A percentile compares a stretch with the other conserved stretches of the same genome.
Evolutionary conservation across 2,113 vertebrate genomes (phyloP).

Genomic region (Leucosticte australis): DNA sequence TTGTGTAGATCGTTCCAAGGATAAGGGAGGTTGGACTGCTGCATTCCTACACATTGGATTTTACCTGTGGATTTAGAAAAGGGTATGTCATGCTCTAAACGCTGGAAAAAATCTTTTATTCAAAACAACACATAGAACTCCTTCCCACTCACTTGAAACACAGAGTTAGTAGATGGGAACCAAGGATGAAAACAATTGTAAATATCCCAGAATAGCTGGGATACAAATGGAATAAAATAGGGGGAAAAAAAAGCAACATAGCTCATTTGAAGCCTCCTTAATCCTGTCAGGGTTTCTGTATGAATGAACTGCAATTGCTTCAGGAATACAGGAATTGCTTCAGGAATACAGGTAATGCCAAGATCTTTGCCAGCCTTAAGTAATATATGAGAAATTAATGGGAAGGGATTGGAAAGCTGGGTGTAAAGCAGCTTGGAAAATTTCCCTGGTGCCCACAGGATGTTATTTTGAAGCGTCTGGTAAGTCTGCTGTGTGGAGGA

Average conservation of each 20-base stretch:
- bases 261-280: neutral
- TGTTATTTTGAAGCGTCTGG: neutral
- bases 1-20: neutral
- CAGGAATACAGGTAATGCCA: neutral
- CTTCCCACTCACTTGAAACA: neutral
- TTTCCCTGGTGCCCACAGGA: neutral
- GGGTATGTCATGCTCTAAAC: fast-evolving
- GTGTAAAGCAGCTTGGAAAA: neutral
- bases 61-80: neutral
- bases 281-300: neutral
- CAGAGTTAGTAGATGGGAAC: neutral
- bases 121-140: neutral
- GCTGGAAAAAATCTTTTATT: neutral
- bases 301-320: neutral
- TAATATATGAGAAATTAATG: neutral
- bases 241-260: neutral
- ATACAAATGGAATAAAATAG: neutral
- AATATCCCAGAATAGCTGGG: neutral
- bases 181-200: neutral
- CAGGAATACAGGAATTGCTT: neutral
- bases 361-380: neutral
- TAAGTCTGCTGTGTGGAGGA: neutral
- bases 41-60: neutral
- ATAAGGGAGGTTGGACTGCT: neutral
- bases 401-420: neutral